A percentile compares a stretch with the other conserved stretches of the same genome.
phyloP scores from a whole-genome alignment of 2,797 vertebrate species.

The Smutsia temminckii region DNA sequence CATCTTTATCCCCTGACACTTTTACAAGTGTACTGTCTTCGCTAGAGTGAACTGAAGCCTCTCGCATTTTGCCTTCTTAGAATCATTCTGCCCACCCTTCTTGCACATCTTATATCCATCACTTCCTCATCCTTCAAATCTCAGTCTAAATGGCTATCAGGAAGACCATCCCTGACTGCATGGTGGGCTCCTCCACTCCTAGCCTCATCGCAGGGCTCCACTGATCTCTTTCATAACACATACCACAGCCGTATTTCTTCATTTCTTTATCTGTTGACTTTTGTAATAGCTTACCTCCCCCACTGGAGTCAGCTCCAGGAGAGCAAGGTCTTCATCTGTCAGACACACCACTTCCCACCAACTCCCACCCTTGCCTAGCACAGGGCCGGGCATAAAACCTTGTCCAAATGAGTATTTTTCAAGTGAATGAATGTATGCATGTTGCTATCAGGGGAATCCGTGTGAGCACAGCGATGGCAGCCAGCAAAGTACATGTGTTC shows the following conservation, averaged over 20 bases:
- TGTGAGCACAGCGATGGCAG: neutral
- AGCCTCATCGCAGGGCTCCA: neutral
- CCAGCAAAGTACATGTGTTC: accelerated
- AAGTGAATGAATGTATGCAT: neutral
- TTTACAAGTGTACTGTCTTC: neutral
- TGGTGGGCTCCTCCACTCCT: accelerated
- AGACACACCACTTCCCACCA: neutral
- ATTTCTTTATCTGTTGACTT: neutral
- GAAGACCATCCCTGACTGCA: neutral
- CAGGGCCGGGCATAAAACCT: accelerated
- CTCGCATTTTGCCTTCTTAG: neutral
- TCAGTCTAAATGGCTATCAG: neutral
- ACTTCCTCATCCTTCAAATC: neutral
- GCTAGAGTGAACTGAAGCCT: neutral
- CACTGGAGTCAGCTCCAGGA: neutral
- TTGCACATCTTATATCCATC: neutral
- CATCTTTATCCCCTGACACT: neutral
- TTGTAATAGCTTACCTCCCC: neutral
- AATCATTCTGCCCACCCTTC: neutral
- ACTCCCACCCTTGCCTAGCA: neutral
- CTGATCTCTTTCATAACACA: neutral
- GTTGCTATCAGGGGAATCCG: neutral
- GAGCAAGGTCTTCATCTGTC: neutral
- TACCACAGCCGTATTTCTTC: neutral
- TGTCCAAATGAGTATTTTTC: neutral